Evolutionary conservation across 2,797 vertebrate genomes (phyloP).

Genomic region (Carapus acus): DNA sequence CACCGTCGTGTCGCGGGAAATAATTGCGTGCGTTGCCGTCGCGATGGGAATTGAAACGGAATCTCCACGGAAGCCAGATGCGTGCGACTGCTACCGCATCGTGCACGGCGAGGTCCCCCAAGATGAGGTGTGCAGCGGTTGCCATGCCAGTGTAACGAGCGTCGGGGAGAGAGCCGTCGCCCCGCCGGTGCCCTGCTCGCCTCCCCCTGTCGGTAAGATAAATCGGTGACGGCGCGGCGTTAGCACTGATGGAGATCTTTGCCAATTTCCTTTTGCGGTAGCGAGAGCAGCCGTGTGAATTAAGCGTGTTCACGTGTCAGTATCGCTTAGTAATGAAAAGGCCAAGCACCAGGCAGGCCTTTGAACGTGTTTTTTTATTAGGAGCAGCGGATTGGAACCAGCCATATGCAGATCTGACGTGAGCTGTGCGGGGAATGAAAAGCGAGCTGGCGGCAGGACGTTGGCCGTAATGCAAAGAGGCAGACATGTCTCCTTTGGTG

Average conservation of each 20-base stretch:
- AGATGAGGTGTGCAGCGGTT: conserved; percentile 45
- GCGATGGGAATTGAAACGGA: background rate
- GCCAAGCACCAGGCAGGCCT: conserved; percentile 9
- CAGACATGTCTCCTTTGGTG: conserved; percentile 31
- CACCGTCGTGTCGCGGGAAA: conserved; percentile 15
- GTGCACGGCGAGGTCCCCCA: conserved; percentile 23
- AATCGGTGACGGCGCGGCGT: conserved; percentile 45
- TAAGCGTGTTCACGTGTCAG: conserved; percentile 24
- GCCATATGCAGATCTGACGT: conserved; percentile 26
- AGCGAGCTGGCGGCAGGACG: conserved; percentile 24
- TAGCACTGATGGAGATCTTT: conserved; percentile 48
- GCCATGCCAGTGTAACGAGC: conserved; percentile 56
- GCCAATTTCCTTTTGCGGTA: conserved; percentile 44
- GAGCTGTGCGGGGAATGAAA: conserved; percentile 11
- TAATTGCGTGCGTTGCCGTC: conserved; percentile 18
- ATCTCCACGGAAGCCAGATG: background rate
- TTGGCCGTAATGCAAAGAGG: conserved; percentile 31
- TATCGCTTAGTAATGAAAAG: conserved; percentile 17
- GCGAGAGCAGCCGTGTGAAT: conserved; percentile 50
- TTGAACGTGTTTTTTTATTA: conserved; percentile 55
- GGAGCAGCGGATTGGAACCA: conserved; percentile 34
- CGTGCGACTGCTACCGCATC: conserved; percentile 1
- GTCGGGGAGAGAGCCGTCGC: conserved; percentile 27
- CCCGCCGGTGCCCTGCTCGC: conserved; percentile 16
- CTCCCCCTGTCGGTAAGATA: conserved; percentile 37